These are phyloP conservation scores for Caenorhabditis sp. DNA, from an alignment of 2,888 invertebrate genomes.

Conservation along the genomic window DNA sequence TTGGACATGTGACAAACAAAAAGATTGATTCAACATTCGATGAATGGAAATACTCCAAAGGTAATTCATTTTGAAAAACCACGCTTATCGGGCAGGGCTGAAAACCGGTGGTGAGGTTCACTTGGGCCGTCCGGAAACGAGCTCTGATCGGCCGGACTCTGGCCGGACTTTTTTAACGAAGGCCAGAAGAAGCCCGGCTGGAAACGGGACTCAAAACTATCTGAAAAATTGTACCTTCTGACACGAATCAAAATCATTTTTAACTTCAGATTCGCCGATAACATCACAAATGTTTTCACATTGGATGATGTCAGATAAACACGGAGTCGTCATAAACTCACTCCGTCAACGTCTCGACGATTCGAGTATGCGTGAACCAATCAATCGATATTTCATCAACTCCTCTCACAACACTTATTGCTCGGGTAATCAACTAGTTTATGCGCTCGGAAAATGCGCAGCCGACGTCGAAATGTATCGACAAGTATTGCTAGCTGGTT, in stretches of 20 bases:
- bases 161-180: too few relatives aligned
- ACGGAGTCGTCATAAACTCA: conserved; percentile 92
- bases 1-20: conserved; percentile 27
- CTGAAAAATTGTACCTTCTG: too few relatives aligned
- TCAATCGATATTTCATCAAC: conserved; percentile 63
- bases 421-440: conserved; percentile 43
- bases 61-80: not conserved
- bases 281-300: conserved; percentile 93
- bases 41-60: conserved; percentile 9
- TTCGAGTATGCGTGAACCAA: conserved; percentile 56
- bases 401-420: conserved; percentile 65
- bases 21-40: conserved; percentile 31
- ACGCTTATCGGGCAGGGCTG: too few relatives aligned
- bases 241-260: too few relatives aligned
- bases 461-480: conserved; percentile 97
- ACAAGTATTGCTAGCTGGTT: conserved; percentile 90
- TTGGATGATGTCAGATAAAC: conserved; percentile 98
- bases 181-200: too few relatives aligned
- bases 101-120: too few relatives aligned
- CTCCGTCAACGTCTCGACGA: conserved; percentile 75
- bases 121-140: too few relatives aligned
- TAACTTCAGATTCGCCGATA: conserved; percentile 75
- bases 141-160: too few relatives aligned
- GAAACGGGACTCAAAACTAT: too few relatives aligned
- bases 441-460: conserved; percentile 32